Evolutionary conservation across 2,113 vertebrate genomes (phyloP).

Genomic region (Cheirogaleus medius): DNA sequence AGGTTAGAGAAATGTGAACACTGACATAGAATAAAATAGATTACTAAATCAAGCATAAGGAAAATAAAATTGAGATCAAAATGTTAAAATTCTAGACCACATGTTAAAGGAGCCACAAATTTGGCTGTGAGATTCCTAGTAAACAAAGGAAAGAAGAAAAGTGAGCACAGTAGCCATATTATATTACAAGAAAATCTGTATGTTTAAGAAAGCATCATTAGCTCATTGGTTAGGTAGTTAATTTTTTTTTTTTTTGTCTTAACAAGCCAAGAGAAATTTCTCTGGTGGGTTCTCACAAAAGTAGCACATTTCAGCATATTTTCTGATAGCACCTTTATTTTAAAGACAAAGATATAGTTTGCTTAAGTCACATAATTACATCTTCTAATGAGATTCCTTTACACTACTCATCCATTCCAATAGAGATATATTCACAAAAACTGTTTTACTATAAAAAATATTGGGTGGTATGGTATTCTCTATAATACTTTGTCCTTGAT

Average conservation of each 20-base stretch:
- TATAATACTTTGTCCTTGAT: not conserved
- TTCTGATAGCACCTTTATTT: not conserved
- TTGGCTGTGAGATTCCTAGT: not conserved
- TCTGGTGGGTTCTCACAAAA: not conserved
- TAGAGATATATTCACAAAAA: not conserved
- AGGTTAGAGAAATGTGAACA: not conserved
- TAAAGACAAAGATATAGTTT: not conserved
- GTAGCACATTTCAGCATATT: not conserved
- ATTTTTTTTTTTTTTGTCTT: not conserved
- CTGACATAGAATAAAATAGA: not conserved
- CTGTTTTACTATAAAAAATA: not conserved
- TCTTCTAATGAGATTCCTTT: not conserved
- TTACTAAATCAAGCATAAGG: not conserved
- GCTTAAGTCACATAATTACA: not conserved
- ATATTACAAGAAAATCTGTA: not conserved
- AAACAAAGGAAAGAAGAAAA: not conserved
- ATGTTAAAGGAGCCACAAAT: not conserved
- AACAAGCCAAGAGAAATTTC: not conserved
- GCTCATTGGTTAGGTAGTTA: not conserved
- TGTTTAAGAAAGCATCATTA: not conserved
- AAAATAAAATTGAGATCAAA: not conserved
- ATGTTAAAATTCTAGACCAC: not conserved
- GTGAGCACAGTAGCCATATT: not conserved
- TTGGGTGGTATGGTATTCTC: not conserved
- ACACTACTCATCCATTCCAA: not conserved